Evolutionary conservation across 2,888 invertebrate species (phyloP).

Genomic region (Rhorus exstirpatorius): DNA sequence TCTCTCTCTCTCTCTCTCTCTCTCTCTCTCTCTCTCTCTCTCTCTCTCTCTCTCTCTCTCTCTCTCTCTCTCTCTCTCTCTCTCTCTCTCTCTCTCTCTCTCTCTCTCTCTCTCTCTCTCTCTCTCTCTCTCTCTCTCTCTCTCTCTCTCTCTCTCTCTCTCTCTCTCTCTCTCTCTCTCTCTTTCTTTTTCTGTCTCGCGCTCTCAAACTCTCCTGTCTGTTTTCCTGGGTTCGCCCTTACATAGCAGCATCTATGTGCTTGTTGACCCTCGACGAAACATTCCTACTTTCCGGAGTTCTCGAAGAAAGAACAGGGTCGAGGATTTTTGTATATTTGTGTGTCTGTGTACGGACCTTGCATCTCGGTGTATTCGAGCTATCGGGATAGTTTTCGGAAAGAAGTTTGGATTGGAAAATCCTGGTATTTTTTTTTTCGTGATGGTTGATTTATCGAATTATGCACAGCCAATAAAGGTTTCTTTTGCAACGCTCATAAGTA

Average conservation of each 20-base stretch:
- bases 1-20: background rate
- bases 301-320: constrained; percentile 24
- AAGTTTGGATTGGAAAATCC: constrained; percentile 37
- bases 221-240: background rate
- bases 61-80: background rate
- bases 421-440: constrained; percentile 39
- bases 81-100: background rate
- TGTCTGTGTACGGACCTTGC: background rate
- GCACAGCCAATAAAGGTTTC: background rate
- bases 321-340: background rate
- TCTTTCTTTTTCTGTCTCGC: background rate
- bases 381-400: constrained; percentile 20
- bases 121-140: background rate
- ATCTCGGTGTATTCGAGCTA: constrained; percentile 11
- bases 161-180: no score
- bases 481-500: background rate
- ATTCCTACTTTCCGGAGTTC: constrained; percentile 20
- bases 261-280: constrained; percentile 7
- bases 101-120: no score
- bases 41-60: background rate
- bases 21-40: no score
- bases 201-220: background rate
- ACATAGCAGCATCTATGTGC: background rate
- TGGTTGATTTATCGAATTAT: constrained; percentile 15
- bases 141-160: background rate